Conservation (phyloP, 2,113 vertebrate species). For the Serranochromis macrocephalus region DNA sequence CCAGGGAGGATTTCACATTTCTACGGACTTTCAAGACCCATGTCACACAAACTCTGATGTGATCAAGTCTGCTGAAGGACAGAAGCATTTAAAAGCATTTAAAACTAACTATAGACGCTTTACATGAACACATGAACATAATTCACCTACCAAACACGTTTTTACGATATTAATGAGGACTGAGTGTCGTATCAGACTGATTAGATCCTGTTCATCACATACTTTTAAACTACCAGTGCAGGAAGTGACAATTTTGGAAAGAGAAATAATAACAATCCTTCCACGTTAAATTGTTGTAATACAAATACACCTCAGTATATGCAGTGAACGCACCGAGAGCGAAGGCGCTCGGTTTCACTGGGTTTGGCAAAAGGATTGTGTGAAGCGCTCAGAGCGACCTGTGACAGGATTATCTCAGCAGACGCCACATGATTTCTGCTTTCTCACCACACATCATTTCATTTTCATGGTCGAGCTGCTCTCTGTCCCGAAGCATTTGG, state of each 20-base stretch:
- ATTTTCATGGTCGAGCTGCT: background rate
- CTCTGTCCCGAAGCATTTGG: background rate
- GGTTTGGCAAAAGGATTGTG: background rate
- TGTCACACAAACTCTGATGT: background rate
- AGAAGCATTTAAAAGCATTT: background rate
- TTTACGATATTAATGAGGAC: accelerated
- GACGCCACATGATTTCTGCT: background rate
- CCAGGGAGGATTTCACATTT: background rate
- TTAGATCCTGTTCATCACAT: background rate
- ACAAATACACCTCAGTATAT: no score
- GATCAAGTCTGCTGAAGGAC: background rate
- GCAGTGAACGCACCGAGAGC: background rate
- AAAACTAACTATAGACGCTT: background rate
- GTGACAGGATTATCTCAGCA: background rate
- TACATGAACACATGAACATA: background rate
- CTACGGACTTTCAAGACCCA: background rate
- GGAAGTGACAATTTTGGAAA: background rate
- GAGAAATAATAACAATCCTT: background rate
- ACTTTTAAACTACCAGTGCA: background rate
- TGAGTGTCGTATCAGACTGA: background rate
- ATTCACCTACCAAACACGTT: background rate
- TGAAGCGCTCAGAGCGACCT: accelerated
- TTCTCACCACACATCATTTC: background rate
- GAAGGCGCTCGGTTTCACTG: background rate
- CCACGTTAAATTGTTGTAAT: background rate